phyloP scores from a whole-genome alignment of 1,140 invertebrate genomes.

The Elymnias hypermnestra region DNA sequence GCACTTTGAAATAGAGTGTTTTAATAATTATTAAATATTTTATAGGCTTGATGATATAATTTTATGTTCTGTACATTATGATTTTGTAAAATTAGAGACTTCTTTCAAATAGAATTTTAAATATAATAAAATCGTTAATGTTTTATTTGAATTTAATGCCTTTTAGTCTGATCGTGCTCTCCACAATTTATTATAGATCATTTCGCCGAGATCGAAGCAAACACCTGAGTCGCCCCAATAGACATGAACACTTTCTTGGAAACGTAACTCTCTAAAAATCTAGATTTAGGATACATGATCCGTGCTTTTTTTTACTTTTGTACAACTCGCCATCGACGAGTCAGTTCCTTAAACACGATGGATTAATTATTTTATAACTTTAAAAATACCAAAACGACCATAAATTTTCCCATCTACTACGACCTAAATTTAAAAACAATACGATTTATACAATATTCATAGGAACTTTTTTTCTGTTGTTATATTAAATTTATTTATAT shows the following conservation, averaged over 20 bases:
- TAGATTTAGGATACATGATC: slow-evolving; percentile 69
- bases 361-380: slow-evolving; percentile 70
- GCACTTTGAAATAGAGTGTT: too few relatives aligned
- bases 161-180: too few relatives aligned
- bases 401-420: slow-evolving; percentile 73
- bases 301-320: slow-evolving; percentile 66
- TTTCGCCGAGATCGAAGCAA: neutral
- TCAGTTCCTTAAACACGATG: slow-evolving; percentile 60
- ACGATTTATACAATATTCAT: slow-evolving; percentile 74
- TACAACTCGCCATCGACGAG: slow-evolving; percentile 53
- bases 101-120: too few relatives aligned
- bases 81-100: too few relatives aligned
- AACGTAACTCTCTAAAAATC: slow-evolving; percentile 69
- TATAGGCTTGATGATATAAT: too few relatives aligned
- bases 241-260: slow-evolving; percentile 70
- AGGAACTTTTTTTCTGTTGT: slow-evolving; percentile 75
- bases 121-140: too few relatives aligned
- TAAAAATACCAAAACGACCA: slow-evolving; percentile 73
- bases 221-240: neutral
- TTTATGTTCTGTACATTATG: too few relatives aligned
- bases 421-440: slow-evolving; percentile 74
- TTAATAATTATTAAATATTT: too few relatives aligned
- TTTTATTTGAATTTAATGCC: too few relatives aligned
- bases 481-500: slow-evolving; percentile 73
- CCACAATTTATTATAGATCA: too few relatives aligned